phyloP scores from a whole-genome alignment of 1,140 invertebrate species.

The Marisa cornuarietis region DNA sequence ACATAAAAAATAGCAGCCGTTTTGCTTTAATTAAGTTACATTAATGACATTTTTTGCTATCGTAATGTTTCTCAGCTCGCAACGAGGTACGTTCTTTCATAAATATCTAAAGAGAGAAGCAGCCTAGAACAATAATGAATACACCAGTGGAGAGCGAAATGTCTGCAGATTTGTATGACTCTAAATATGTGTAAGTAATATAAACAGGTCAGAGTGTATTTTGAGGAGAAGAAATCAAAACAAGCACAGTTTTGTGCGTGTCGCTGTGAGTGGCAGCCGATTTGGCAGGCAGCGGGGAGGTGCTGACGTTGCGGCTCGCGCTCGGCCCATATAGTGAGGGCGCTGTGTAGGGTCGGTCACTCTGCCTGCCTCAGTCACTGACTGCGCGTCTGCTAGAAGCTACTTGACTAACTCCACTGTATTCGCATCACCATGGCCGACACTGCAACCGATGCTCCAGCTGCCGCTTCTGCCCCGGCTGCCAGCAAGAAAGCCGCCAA shows the following conservation, averaged over 20 bases:
- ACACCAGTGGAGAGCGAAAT: neutral
- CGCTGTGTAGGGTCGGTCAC: too few relatives aligned
- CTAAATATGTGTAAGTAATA: neutral
- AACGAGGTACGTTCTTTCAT: too few relatives aligned
- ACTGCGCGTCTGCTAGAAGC: too few relatives aligned
- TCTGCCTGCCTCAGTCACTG: neutral
- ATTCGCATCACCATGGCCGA: neutral
- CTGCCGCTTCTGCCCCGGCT: conserved; percentile 21
- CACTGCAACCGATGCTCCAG: conserved; percentile 21
- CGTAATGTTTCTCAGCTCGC: too few relatives aligned
- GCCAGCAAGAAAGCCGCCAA: conserved; percentile 28
- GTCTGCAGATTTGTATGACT: neutral
- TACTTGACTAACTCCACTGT: neutral
- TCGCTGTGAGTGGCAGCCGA: neutral
- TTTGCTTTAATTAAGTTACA: too few relatives aligned
- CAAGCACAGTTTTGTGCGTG: conserved; percentile 8
- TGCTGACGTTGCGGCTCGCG: conserved; percentile 21
- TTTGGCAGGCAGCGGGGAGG: neutral
- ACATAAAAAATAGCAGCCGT: too few relatives aligned
- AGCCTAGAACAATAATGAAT: neutral
- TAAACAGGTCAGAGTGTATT: too few relatives aligned
- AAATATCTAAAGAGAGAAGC: too few relatives aligned
- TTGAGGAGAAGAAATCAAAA: neutral
- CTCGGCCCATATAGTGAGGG: neutral
- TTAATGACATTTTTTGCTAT: too few relatives aligned